Evolutionary conservation across 2,113 vertebrate genomes (phyloP).

Genomic region (Chlorocebus sabaeus): DNA sequence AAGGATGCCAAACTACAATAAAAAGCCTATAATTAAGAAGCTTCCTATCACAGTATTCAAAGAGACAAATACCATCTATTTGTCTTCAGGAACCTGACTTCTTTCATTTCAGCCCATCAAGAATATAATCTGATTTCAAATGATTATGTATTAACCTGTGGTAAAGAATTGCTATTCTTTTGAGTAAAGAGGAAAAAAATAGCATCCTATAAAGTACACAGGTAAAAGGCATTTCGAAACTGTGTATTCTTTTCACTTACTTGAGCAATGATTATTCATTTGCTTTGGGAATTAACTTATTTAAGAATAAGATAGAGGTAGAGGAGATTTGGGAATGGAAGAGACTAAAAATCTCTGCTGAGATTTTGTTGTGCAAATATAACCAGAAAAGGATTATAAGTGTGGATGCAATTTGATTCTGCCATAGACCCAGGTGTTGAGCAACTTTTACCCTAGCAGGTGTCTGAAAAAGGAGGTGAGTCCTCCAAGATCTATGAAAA

Average conservation of each 20-base stretch:
- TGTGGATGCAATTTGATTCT: constrained; percentile 45
- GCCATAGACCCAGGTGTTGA: neutral
- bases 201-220: neutral
- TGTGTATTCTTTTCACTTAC: neutral
- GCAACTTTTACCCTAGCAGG: neutral
- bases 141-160: neutral
- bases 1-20: constrained; percentile 6
- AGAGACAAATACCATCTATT: constrained; percentile 6
- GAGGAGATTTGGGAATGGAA: neutral
- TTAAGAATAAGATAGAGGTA: neutral
- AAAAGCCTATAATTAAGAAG: constrained; percentile 39
- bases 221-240: neutral
- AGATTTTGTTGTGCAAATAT: constrained; percentile 24
- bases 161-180: neutral
- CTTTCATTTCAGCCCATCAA: constrained; percentile 16
- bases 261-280: neutral
- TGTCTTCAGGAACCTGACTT: constrained; percentile 35
- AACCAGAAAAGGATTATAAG: constrained; percentile 27
- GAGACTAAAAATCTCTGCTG: neutral
- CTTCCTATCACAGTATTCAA: constrained; percentile 1
- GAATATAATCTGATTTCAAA: constrained; percentile 25
- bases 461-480: neutral
- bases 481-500: neutral
- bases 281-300: constrained; percentile 10
- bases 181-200: neutral